Base-by-base conservation (phyloP, 2,888 invertebrate species). In the Thalpophila matura region DNA sequence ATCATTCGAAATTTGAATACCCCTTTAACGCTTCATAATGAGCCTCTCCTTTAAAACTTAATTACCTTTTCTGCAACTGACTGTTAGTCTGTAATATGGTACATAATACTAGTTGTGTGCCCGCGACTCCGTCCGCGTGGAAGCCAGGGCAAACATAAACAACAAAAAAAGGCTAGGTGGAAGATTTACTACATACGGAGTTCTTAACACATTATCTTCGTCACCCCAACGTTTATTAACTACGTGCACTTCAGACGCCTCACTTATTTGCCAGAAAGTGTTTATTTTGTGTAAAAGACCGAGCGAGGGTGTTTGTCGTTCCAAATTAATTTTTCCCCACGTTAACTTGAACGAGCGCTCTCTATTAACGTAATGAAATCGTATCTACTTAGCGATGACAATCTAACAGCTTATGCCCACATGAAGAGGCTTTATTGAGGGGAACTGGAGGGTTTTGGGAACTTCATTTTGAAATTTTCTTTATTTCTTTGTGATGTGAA, bases 331-430 rank as follows among this genome's bases (percentile, higher is more conserved):
- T 63, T 65, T 67, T 64, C 56, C 46, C n/a, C 42, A 38, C 37
- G 35, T 54, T 63, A 60, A 62, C 38, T 63, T 61, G 55, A 58
- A 60, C 38, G 55, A 47, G 57, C 45, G 26, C 49, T 37, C 50
- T 61, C 58, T 47, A 66, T 70, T 64, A 59, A 9, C 43, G 27
- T 74, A 66, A 76, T 78, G 58, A 70, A 78, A 70, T 74, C 38
- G 67, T 73, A 57, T 18, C 14, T 46, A 26, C 40, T 50, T 29
- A 42, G 49, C 18, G 45, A 40, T 50, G 58, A 38, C 57, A 73
- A 31, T 64, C 38, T 43, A 64, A 54, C 26, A 33, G 35, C 43
- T 37, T 35, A 37, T n/a, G n/a, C 16, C 14, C 37, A 22, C 35
- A 20, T 63, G 18, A 45, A 38, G 33, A 33, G 14, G 14, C 20